Conservation (phyloP, 2,113 vertebrate species). For the Tetraodon nigroviridis region DNA sequence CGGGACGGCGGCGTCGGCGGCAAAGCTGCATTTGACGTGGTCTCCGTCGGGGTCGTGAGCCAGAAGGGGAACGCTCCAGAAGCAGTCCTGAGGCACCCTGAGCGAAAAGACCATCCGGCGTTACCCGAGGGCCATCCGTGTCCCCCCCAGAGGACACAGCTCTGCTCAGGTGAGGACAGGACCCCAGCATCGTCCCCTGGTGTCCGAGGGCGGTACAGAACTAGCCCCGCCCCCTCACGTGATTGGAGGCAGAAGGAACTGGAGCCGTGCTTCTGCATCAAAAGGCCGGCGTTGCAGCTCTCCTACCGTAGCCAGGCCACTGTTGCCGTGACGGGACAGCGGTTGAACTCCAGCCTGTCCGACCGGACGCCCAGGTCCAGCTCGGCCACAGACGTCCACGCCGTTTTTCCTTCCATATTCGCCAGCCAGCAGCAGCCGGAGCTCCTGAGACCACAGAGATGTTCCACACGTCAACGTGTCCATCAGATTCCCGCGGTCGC, state of each 20-base stretch:
- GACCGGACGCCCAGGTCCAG: slow-evolving; percentile 70
- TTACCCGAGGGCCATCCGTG: too few species aligned
- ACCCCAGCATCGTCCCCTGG: too few species aligned
- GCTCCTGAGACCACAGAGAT: slow-evolving; percentile 26
- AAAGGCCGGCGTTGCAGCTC: too few species aligned
- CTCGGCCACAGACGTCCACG: slow-evolving; percentile 38
- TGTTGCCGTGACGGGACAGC: slow-evolving; percentile 60
- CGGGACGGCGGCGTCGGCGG: background rate
- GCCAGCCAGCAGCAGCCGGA: slow-evolving; percentile 68
- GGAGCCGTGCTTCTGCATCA: too few species aligned
- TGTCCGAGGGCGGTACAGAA: too few species aligned
- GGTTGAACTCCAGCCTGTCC: slow-evolving; percentile 59
- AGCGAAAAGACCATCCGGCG: background rate
- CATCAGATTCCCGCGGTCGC: too few species aligned
- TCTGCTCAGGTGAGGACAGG: too few species aligned
- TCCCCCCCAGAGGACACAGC: too few species aligned
- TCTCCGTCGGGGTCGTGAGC: slow-evolving; percentile 73
- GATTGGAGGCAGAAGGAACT: too few species aligned
- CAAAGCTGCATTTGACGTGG: slow-evolving; percentile 57
- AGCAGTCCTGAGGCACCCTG: slow-evolving; percentile 74
- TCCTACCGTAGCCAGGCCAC: slow-evolving; percentile 58
- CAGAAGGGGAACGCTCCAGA: slow-evolving; percentile 48
- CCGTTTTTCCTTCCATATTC: slow-evolving; percentile 16
- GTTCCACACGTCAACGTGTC: background rate
- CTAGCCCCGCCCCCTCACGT: too few species aligned